These are phyloP conservation scores for Drosophila ercepeae DNA, from an alignment of 1,140 invertebrate genomes.

Conservation along the genomic window DNA sequence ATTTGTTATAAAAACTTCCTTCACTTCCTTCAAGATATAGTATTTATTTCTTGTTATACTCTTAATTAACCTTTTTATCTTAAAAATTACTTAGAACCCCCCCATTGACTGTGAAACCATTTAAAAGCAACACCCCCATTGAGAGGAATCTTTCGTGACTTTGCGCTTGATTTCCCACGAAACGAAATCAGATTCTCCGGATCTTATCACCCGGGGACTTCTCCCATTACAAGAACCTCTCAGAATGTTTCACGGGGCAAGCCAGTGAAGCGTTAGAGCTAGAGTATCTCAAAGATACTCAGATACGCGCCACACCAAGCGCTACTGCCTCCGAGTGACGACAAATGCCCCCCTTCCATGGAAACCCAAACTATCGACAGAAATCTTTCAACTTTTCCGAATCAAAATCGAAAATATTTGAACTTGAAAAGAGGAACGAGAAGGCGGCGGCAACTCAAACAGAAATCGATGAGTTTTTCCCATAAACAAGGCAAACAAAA, in stretches of 20 bases:
- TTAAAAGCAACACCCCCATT: not conserved
- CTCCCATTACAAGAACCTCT: not conserved
- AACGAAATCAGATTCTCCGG: not conserved
- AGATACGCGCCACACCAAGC: slow-evolving; percentile 37
- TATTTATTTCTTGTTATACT: too few relatives aligned
- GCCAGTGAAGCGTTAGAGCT: slow-evolving; percentile 35
- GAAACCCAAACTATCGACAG: slow-evolving; percentile 30
- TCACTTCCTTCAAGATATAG: too few relatives aligned
- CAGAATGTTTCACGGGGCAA: slow-evolving; percentile 20
- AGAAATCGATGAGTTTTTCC: slow-evolving; percentile 42
- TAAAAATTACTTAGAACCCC: not conserved
- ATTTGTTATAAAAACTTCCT: too few relatives aligned
- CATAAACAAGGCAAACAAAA: slow-evolving; percentile 52
- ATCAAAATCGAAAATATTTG: slow-evolving; percentile 33
- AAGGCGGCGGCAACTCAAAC: slow-evolving; percentile 30
- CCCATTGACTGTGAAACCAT: not conserved
- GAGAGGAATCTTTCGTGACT: not conserved
- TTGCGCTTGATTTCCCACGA: not conserved
- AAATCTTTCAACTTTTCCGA: slow-evolving; percentile 64
- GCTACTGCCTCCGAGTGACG: slow-evolving; percentile 66
- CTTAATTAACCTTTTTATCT: too few relatives aligned
- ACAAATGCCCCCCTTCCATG: slow-evolving; percentile 47
- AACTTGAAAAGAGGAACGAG: slow-evolving; percentile 44
- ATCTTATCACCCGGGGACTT: not conserved
- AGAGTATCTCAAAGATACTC: slow-evolving; percentile 26